Percentiles rank a stretch among this genome's conserved stretches.
Conservation (phyloP, 2,797 vertebrate genomes). For the Scomberomorus guttatus region DNA sequence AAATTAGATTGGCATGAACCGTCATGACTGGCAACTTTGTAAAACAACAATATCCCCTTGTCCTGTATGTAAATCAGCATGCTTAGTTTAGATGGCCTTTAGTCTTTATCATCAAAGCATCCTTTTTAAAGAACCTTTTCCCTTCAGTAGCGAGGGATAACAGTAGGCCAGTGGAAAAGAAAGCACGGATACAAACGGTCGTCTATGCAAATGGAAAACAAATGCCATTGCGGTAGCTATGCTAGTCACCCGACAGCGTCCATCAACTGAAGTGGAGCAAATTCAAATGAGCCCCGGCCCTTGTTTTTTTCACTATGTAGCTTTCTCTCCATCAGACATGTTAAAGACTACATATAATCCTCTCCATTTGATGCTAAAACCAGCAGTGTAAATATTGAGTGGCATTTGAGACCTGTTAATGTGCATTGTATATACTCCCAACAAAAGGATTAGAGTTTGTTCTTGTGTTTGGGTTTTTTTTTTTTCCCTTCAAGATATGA, state of each 20-base stretch:
- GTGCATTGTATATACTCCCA: neutral
- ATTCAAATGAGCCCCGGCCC: conserved; percentile 75
- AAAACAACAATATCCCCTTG: neutral
- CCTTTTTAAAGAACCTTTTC: conserved; percentile 23
- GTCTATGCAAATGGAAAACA: conserved; percentile 81
- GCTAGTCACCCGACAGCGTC: conserved; percentile 57
- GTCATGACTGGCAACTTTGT: neutral
- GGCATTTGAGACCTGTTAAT: neutral
- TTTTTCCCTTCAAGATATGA: conserved; percentile 11
- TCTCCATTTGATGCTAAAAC: conserved; percentile 25
- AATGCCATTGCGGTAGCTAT: conserved; percentile 63
- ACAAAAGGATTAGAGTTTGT: conserved; percentile 28
- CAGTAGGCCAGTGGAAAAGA: conserved; percentile 56
- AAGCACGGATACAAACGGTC: conserved; percentile 60
- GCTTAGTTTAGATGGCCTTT: conserved; percentile 14
- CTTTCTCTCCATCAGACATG: conserved; percentile 42
- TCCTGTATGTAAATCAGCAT: conserved; percentile 7
- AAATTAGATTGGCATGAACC: neutral
- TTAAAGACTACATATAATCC: conserved; percentile 29
- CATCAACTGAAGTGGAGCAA: conserved; percentile 63
- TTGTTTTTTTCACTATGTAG: conserved; percentile 40
- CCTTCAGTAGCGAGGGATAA: conserved; percentile 27
- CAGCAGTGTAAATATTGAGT: neutral
- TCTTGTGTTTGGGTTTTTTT: conserved; percentile 7
- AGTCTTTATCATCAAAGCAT: conserved; percentile 28